These are phyloP conservation scores for Climacteris rufus DNA, from an alignment of 2,113 vertebrate species.

Conservation along the genomic window DNA sequence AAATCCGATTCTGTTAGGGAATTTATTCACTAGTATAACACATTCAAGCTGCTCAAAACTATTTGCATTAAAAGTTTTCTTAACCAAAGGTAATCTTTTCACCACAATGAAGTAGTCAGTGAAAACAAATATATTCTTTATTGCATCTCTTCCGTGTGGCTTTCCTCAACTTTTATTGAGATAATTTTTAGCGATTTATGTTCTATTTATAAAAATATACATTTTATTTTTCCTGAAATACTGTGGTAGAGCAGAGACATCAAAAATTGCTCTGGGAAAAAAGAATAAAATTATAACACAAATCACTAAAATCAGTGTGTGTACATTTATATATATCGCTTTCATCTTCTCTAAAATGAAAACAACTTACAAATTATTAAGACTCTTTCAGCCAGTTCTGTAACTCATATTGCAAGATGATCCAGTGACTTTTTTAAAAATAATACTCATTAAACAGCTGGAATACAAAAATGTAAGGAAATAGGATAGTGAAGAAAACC, in stretches of 20 bases:
- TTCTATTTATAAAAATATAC: background rate
- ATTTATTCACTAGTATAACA: slow-evolving; percentile 47
- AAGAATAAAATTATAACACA: background rate
- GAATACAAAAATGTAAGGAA: background rate
- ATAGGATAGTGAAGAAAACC: background rate
- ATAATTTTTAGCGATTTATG: background rate
- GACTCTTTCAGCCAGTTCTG: background rate
- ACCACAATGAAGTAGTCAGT: background rate
- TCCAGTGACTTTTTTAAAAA: background rate
- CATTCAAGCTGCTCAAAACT: slow-evolving; percentile 37
- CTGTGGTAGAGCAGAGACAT: background rate
- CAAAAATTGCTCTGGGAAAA: background rate
- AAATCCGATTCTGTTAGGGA: slow-evolving; percentile 59
- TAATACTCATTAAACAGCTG: background rate
- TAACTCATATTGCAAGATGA: background rate
- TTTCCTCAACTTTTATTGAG: background rate
- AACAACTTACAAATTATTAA: background rate
- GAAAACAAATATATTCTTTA: background rate
- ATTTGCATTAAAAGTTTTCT: slow-evolving; percentile 34
- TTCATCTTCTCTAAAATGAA: background rate
- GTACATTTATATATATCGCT: background rate
- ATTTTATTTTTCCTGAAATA: background rate
- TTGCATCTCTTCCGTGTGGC: background rate
- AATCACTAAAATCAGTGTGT: background rate
- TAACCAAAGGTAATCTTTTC: background rate